Conservation (phyloP, 2,113 vertebrate genomes). For the Phyllostomus hastatus region DNA sequence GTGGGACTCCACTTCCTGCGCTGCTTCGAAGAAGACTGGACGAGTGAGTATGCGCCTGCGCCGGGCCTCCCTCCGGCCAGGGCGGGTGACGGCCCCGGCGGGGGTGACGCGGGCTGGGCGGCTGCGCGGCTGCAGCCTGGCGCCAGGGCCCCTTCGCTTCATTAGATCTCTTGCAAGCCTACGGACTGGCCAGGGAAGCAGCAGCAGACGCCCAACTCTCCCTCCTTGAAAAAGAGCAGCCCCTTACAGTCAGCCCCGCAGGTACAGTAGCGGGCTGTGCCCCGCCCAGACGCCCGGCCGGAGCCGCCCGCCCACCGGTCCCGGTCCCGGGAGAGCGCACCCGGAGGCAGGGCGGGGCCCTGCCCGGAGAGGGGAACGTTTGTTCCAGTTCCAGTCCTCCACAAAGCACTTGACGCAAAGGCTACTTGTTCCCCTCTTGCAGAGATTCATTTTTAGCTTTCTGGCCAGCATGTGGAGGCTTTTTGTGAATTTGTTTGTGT, state of each 20-base stretch:
- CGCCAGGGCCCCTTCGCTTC: background rate
- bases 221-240: background rate
- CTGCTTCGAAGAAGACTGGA: slow-evolving; percentile 97
- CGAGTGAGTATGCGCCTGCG: slow-evolving; percentile 87
- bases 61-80: background rate
- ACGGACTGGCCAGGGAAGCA: background rate
- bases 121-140: background rate
- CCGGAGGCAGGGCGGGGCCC: no score
- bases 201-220: background rate
- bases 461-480: background rate
- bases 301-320: no score
- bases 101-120: rapidly evolving
- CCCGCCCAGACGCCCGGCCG: background rate
- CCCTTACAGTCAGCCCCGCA: background rate
- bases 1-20: slow-evolving; percentile 96
- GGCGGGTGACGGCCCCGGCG: background rate
- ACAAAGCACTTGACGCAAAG: background rate
- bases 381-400: background rate
- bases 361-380: background rate
- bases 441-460: background rate
- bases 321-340: no score
- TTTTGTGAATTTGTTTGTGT: background rate
- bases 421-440: background rate
- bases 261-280: background rate
- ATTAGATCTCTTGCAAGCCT: slow-evolving; percentile 2